A percentile compares a stretch with the other conserved stretches of the same genome.
phyloP scores from a whole-genome alignment of 2,888 invertebrate genomes.

The Noctua pronuba region DNA sequence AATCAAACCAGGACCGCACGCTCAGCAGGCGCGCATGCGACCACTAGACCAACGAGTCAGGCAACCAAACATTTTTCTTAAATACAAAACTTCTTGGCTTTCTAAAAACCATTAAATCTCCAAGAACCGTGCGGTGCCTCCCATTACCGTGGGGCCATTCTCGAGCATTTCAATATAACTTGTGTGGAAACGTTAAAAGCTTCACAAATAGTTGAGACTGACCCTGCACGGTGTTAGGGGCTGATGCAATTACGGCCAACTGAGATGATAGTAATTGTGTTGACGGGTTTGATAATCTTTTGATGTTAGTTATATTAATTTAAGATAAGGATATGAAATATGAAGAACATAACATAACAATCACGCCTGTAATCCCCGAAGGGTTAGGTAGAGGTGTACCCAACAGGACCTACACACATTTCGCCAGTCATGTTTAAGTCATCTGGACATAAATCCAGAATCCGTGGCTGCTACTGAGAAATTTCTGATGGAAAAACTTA shows the following conservation, averaged over 20 bases:
- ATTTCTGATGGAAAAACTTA: too few species aligned
- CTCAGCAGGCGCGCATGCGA: too few species aligned
- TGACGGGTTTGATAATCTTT: conserved; percentile 43
- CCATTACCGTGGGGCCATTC: conserved; percentile 35
- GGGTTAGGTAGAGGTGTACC: too few species aligned
- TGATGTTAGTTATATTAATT: background rate
- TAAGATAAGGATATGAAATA: background rate
- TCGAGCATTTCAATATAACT: conserved; percentile 75
- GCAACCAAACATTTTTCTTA: too few species aligned
- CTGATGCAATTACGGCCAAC: conserved; percentile 72
- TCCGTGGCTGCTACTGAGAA: too few species aligned
- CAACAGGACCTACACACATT: too few species aligned
- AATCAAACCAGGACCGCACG: too few species aligned
- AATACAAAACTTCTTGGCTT: background rate
- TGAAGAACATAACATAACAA: too few species aligned
- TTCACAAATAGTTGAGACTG: conserved; percentile 69
- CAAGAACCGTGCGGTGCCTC: conserved; percentile 21
- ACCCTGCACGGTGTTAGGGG: conserved; percentile 59
- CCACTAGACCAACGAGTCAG: too few species aligned
- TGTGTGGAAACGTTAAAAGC: conserved; percentile 80
- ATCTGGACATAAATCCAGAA: too few species aligned
- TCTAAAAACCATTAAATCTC: background rate
- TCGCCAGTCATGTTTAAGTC: too few species aligned
- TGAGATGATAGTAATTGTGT: conserved; percentile 66
- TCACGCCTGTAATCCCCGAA: too few species aligned